Conservation (phyloP, 2,888 invertebrate species). For the Drosophila testacea region DNA sequence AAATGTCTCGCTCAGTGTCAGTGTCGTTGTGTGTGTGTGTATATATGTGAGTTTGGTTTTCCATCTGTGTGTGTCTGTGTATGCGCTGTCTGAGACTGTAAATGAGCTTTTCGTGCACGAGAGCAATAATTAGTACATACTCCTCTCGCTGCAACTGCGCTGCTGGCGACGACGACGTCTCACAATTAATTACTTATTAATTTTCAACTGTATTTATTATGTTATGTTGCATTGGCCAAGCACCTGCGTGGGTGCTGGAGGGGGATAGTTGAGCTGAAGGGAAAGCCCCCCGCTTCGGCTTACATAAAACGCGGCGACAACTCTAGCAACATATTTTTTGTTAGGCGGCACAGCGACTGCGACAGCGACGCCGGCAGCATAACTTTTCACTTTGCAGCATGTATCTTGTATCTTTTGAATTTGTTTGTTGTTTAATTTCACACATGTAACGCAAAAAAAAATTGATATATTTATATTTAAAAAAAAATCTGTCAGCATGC, state of each 20-base stretch:
- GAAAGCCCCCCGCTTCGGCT: constrained; percentile 27
- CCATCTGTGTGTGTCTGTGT: constrained; percentile 28
- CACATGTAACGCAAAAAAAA: constrained; percentile 40
- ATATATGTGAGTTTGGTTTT: constrained; percentile 25
- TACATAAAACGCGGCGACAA: constrained; percentile 63
- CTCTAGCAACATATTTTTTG: constrained; percentile 64
- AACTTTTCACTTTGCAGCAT: constrained; percentile 62
- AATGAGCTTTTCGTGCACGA: constrained; percentile 70
- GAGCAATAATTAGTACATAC: constrained; percentile 71
- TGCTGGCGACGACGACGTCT: constrained; percentile 28
- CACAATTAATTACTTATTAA: constrained; percentile 38
- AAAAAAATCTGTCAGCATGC: constrained; percentile 25
- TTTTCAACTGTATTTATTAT: constrained; percentile 27
- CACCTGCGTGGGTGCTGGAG: constrained; percentile 39
- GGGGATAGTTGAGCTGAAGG: background rate
- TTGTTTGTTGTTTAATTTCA: constrained; percentile 20
- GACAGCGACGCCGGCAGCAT: constrained; percentile 64
- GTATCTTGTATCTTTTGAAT: constrained; percentile 43
- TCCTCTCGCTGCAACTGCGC: constrained; percentile 54
- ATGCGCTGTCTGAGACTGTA: constrained; percentile 45
- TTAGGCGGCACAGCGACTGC: constrained; percentile 59
- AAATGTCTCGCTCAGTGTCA: constrained; percentile 58
- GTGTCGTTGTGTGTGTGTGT: constrained; percentile 36
- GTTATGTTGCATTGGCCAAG: constrained; percentile 40
- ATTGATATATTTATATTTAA: background rate